Conservation (phyloP, 1,140 invertebrate genomes). For the Planococcus citri region DNA sequence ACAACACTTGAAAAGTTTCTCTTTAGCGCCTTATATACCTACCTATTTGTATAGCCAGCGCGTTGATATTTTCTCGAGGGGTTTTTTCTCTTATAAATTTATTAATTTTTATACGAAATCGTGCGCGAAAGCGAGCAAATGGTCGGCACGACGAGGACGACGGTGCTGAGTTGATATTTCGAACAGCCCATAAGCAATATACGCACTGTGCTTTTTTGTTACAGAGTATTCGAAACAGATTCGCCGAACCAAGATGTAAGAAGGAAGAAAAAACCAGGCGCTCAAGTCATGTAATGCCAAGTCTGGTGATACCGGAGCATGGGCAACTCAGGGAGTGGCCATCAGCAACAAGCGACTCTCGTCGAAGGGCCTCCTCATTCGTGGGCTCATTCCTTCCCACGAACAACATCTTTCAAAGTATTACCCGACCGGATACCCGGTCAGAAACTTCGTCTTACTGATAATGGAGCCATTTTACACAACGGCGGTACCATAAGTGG, state of each 20-base stretch:
- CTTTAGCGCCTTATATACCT: too few relatives aligned
- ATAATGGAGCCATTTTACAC: conserved; percentile 65
- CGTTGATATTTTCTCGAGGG: too few relatives aligned
- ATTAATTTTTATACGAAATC: too few relatives aligned
- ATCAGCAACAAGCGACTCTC: conserved; percentile 21
- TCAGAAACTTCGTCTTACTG: conserved; percentile 50
- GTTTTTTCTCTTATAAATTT: too few relatives aligned
- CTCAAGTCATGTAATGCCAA: neutral
- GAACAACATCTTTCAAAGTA: conserved; percentile 42
- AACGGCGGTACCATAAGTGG: conserved; percentile 64
- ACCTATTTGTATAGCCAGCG: too few relatives aligned
- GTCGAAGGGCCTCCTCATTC: conserved; percentile 25
- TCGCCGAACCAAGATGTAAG: neutral
- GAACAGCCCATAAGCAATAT: too few relatives aligned
- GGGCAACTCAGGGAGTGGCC: conserved; percentile 30
- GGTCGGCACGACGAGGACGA: too few relatives aligned
- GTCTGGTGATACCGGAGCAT: conserved; percentile 22
- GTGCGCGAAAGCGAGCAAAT: too few relatives aligned
- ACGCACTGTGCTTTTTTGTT: neutral
- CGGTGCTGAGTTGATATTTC: too few relatives aligned
- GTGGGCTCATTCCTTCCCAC: conserved; percentile 39
- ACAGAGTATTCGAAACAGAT: neutral
- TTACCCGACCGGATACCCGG: conserved; percentile 48
- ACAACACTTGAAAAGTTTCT: too few relatives aligned
- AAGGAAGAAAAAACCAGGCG: too few relatives aligned